phyloP scores from a whole-genome alignment of 2,113 vertebrate species.

The Laticauda laticaudata region DNA sequence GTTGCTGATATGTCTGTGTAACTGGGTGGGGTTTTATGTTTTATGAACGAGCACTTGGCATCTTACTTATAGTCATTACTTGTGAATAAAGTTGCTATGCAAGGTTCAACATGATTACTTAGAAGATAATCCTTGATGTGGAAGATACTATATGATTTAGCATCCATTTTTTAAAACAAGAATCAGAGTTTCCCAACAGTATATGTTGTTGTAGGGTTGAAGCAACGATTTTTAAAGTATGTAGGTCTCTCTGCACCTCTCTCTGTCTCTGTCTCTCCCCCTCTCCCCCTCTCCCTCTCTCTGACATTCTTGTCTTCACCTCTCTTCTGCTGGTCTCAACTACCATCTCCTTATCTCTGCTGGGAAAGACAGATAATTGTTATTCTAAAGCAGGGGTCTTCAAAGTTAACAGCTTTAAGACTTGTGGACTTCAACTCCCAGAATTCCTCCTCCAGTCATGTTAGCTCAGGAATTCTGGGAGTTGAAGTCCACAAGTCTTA shows the following conservation, averaged over 20 bases:
- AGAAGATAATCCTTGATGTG: background rate
- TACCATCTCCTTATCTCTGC: background rate
- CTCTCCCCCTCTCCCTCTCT: background rate
- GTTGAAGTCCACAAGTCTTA: background rate
- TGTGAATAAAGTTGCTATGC: background rate
- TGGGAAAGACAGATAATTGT: background rate
- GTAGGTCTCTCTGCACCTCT: too few species aligned
- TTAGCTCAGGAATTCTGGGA: background rate
- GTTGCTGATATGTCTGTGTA: accelerated
- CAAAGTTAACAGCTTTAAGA: background rate
- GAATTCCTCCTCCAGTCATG: too few species aligned
- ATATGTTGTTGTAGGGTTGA: background rate
- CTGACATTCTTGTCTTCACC: background rate
- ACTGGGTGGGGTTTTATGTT: background rate
- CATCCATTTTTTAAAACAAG: background rate
- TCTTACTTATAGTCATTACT: background rate
- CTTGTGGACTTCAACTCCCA: background rate
- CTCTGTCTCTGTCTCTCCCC: too few species aligned
- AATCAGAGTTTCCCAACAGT: background rate
- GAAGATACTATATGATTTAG: background rate
- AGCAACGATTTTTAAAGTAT: background rate
- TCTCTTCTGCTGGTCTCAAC: background rate
- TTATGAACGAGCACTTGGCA: background rate
- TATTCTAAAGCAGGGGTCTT: background rate
- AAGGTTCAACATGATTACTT: background rate